Conservation (phyloP, 1,140 invertebrate species). For the Saccostrea cuccullata region DNA sequence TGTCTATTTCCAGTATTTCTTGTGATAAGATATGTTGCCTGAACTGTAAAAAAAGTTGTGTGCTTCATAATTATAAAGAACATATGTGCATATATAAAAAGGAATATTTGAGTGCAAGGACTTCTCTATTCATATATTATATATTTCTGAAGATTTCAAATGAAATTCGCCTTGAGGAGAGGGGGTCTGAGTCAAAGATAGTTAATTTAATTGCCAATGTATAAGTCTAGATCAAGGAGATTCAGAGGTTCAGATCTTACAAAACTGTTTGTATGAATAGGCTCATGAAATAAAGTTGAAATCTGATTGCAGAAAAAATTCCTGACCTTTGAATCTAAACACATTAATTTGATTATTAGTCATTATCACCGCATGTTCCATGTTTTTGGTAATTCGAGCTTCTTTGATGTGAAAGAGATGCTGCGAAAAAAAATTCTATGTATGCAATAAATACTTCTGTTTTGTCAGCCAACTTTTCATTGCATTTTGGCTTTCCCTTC, state of each 20-base stretch:
- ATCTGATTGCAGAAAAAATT: neutral
- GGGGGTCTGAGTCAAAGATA: neutral
- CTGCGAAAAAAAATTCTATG: neutral
- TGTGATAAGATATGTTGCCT: no score
- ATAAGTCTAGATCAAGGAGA: neutral
- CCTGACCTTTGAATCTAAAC: neutral
- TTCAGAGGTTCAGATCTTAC: neutral
- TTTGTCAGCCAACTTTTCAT: no score
- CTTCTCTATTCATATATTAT: no score
- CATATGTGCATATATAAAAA: no score
- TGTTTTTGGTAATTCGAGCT: neutral
- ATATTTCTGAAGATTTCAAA: no score
- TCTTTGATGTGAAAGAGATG: neutral
- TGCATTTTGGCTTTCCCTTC: no score
- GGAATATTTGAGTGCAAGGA: no score
- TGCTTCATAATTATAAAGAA: no score
- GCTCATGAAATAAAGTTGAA: neutral
- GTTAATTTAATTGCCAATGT: neutral
- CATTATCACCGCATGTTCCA: neutral
- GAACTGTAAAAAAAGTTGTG: no score
- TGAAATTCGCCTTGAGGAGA: neutral
- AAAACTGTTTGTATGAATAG: neutral
- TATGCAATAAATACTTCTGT: neutral
- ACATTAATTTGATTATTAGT: neutral
- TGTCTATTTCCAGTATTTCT: no score